A percentile compares a stretch with the other conserved stretches of the same genome.
Evolutionary conservation across 2,888 invertebrate species (phyloP).

Genomic region (Acleris holmiana): DNA sequence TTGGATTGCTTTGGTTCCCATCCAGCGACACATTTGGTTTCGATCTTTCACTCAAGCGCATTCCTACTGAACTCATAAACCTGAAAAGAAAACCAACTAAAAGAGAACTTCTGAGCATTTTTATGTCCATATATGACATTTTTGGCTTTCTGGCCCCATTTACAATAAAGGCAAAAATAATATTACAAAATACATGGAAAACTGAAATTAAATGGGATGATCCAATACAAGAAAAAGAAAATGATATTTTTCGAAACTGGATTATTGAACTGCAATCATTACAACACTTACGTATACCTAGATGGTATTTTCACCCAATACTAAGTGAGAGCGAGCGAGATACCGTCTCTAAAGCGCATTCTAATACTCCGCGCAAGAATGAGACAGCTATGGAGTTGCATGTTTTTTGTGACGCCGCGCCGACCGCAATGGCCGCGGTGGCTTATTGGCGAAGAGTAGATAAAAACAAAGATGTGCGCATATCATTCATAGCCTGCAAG

Average conservation of each 20-base stretch:
- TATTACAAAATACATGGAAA: constrained; percentile 31
- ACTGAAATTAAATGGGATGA: constrained; percentile 27
- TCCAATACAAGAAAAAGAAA: neutral
- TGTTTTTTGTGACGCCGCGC: constrained; percentile 26
- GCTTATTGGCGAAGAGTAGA: constrained; percentile 22
- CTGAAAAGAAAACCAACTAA: constrained; percentile 28
- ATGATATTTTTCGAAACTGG: constrained; percentile 18
- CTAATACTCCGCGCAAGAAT: neutral
- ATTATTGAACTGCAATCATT: constrained; percentile 12
- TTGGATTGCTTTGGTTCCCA: constrained; percentile 35
- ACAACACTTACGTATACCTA: constrained; percentile 23
- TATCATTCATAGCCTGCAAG: constrained; percentile 33
- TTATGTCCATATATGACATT: constrained; percentile 35
- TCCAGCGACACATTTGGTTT: constrained; percentile 9
- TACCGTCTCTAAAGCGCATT: too few species aligned
- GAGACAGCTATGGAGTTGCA: constrained; percentile 4
- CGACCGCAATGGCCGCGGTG: constrained; percentile 32
- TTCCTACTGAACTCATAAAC: constrained; percentile 20
- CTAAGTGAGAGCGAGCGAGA: too few species aligned
- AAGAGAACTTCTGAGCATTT: constrained; percentile 22
- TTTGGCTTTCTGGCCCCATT: constrained; percentile 26
- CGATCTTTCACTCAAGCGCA: constrained; percentile 19
- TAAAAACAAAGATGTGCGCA: constrained; percentile 3
- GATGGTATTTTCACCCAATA: constrained; percentile 19
- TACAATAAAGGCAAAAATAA: constrained; percentile 21